Percentiles rank a stretch among this genome's conserved stretches.
phyloP scores from a whole-genome alignment of 1,140 invertebrate genomes.

The Penaeus japonicus region DNA sequence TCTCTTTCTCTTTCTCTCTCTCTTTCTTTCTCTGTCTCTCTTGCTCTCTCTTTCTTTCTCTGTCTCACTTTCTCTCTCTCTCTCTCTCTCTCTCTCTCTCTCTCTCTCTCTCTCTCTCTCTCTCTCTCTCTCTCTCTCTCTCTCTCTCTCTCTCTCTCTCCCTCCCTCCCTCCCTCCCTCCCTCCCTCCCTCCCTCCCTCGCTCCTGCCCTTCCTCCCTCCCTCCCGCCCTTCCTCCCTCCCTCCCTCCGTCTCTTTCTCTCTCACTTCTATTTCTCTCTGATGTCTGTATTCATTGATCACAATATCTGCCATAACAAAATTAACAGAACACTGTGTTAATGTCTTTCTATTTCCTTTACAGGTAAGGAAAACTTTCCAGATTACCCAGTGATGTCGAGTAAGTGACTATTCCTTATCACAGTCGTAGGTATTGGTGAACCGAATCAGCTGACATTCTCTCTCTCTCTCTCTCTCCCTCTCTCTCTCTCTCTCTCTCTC shows the following conservation, averaged over 20 bases:
- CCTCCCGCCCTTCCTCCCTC: background rate
- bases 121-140: no score
- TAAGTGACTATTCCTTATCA: no score
- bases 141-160: conserved; percentile 24
- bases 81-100: background rate
- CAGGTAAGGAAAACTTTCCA: no score
- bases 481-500: no score
- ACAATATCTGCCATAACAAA: no score
- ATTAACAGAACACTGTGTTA: no score
- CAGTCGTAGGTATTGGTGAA: no score
- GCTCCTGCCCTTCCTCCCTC: background rate
- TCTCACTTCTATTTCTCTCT: no score
- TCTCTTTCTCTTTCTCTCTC: conserved; percentile 20
- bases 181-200: background rate
- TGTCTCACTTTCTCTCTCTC: background rate
- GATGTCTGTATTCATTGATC: no score
- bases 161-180: conserved; percentile 8
- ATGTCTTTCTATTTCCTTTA: no score
- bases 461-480: conserved; percentile 13
- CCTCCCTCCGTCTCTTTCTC: background rate
- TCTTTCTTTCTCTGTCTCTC: conserved; percentile 10
- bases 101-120: conserved; percentile 15
- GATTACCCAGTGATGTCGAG: no score
- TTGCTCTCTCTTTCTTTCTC: conserved; percentile 2
- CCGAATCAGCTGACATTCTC: background rate